Evolutionary conservation across 1,140 invertebrate species (phyloP).

Genomic region (Antheraea mylitta): DNA sequence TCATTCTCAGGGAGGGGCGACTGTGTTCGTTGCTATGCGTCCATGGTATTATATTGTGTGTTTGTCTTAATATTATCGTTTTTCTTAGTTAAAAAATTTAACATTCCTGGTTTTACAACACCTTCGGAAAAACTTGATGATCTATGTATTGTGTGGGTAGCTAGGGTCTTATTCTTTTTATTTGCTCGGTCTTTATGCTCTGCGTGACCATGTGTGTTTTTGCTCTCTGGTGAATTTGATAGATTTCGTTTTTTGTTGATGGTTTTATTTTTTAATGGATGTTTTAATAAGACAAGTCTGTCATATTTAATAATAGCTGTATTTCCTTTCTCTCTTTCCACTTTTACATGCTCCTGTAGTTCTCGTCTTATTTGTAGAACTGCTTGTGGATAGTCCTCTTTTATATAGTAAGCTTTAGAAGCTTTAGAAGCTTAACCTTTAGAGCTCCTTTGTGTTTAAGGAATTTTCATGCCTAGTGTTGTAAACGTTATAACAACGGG

Average conservation of each 20-base stretch:
- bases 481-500: conserved; percentile 6
- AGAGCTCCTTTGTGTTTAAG: neutral
- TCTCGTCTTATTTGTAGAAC: conserved; percentile 4
- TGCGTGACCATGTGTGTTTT: neutral
- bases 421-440: too few relatives aligned
- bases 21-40: conserved; percentile 1
- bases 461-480: conserved; percentile 5
- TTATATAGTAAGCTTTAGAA: conserved; percentile 8
- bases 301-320: conserved; percentile 4
- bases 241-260: conserved; percentile 1
- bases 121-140: neutral
- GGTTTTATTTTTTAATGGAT: neutral
- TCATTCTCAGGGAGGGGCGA: neutral
- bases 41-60: neutral
- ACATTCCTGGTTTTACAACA: conserved; percentile 3
- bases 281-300: conserved; percentile 7
- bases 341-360: conserved; percentile 4
- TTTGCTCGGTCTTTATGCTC: neutral
- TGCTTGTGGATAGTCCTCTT: conserved; percentile 7
- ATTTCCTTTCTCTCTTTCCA: conserved; percentile 8
- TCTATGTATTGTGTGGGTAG: neutral
- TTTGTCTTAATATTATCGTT: neutral
- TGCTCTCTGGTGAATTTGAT: neutral
- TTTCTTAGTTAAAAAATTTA: neutral
- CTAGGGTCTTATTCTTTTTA: neutral